Evolutionary conservation across 2,113 vertebrate species (phyloP).

Genomic region (Carassius gibelio): DNA sequence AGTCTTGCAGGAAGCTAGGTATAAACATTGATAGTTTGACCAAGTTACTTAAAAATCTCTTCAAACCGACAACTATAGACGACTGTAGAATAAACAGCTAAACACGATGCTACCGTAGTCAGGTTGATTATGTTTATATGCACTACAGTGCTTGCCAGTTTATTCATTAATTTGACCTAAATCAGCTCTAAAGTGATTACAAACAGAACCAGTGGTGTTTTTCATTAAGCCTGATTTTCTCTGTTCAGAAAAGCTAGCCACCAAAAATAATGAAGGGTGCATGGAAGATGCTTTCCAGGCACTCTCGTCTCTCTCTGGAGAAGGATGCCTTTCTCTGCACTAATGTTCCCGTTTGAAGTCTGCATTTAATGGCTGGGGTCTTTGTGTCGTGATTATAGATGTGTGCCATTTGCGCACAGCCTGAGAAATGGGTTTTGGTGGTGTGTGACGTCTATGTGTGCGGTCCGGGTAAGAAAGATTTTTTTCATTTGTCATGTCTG

Average conservation of each 20-base stretch:
- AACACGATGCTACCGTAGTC: neutral
- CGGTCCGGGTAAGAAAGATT: slow-evolving; percentile 35
- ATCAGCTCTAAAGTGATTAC: neutral
- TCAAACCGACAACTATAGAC: too few relatives aligned
- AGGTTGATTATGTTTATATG: neutral
- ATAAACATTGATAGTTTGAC: too few relatives aligned
- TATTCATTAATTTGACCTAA: neutral
- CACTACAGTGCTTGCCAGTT: neutral
- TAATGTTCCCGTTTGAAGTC: slow-evolving; percentile 69
- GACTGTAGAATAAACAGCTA: too few relatives aligned
- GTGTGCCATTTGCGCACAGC: slow-evolving; percentile 66
- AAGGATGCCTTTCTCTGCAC: slow-evolving; percentile 50
- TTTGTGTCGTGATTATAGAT: slow-evolving; percentile 63
- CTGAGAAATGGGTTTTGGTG: slow-evolving; percentile 63
- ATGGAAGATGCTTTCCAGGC: slow-evolving; percentile 64
- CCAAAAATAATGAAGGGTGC: slow-evolving; percentile 38
- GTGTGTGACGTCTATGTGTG: slow-evolving; percentile 49
- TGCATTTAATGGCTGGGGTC: slow-evolving; percentile 65
- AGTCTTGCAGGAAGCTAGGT: too few relatives aligned
- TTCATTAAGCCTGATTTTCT: neutral
- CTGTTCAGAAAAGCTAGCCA: neutral
- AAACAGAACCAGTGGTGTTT: neutral
- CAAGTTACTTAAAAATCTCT: too few relatives aligned
- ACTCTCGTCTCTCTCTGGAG: slow-evolving; percentile 46
- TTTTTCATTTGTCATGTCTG: slow-evolving; percentile 53